Conservation (phyloP, 2,888 invertebrate species). For the Metalampra italica region DNA sequence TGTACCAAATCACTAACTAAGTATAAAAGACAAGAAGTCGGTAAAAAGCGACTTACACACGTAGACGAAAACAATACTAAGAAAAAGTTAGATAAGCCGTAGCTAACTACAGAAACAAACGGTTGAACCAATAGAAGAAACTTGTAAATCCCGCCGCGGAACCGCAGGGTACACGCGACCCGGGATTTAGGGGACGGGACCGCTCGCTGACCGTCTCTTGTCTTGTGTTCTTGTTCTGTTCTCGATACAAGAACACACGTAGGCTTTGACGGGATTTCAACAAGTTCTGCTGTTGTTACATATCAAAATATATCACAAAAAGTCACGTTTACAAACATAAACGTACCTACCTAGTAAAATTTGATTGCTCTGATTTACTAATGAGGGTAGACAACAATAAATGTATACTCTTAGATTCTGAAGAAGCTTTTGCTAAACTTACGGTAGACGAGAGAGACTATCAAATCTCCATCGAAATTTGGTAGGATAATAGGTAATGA, state of each 20-base stretch:
- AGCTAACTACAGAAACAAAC: conserved; percentile 49
- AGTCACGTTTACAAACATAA: too few species aligned
- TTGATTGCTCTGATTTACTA: too few species aligned
- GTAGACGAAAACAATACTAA: conserved; percentile 23
- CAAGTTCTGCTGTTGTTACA: conserved; percentile 4
- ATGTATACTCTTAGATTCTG: too few species aligned
- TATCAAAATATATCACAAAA: neutral
- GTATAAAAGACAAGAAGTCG: neutral
- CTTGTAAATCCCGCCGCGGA: conserved; percentile 61
- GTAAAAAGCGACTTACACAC: neutral
- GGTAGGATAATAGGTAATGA: too few species aligned
- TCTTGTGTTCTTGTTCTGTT: conserved; percentile 14
- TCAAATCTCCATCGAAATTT: too few species aligned
- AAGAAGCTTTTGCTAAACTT: too few species aligned
- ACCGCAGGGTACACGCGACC: conserved; percentile 60
- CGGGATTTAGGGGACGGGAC: conserved; percentile 32
- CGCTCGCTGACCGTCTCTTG: conserved; percentile 18
- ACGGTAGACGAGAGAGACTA: too few species aligned
- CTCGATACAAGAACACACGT: conserved; percentile 1
- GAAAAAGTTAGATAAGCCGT: conserved; percentile 36
- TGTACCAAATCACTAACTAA: too few species aligned
- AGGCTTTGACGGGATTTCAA: conserved; percentile 5
- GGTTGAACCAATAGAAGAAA: conserved; percentile 64
- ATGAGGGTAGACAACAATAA: too few species aligned
- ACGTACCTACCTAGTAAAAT: too few species aligned